Evolutionary conservation across 2,888 invertebrate genomes (phyloP).

Genomic region (Ctena decussata): DNA sequence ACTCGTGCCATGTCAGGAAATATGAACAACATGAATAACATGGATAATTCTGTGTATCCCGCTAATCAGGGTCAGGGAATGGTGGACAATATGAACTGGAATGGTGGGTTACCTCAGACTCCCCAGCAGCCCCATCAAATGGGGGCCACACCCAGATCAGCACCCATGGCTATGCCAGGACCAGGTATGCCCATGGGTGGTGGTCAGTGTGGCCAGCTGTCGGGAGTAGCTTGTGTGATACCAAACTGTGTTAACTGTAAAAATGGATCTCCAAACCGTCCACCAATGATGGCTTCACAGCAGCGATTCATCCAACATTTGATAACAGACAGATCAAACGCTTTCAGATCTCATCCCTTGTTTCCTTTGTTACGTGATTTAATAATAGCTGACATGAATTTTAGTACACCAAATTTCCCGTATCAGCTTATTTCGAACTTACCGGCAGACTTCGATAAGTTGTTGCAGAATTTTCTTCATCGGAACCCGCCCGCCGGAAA

Average conservation of each 20-base stretch:
- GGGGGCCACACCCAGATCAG: constrained; percentile 61
- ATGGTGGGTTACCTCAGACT: constrained; percentile 66
- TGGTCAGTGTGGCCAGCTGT: constrained; percentile 61
- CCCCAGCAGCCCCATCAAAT: constrained; percentile 69
- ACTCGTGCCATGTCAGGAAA: constrained; percentile 56
- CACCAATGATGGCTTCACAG: constrained; percentile 82
- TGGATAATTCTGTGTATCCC: constrained; percentile 61
- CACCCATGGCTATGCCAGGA: constrained; percentile 66
- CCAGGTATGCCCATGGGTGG: constrained; percentile 64
- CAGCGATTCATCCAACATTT: constrained; percentile 85
- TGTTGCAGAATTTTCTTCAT: constrained; percentile 85
- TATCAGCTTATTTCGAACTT: constrained; percentile 85
- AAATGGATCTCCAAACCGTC: constrained; percentile 73
- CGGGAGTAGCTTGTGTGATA: constrained; percentile 69
- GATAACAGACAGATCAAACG: constrained; percentile 84
- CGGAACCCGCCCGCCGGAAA: constrained; percentile 84
- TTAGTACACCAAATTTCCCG: constrained; percentile 84
- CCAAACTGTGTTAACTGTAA: constrained; percentile 81
- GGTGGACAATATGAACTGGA: constrained; percentile 59
- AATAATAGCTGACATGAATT: constrained; percentile 87
- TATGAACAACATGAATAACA: constrained; percentile 59
- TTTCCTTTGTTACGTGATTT: constrained; percentile 86
- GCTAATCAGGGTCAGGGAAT: constrained; percentile 54
- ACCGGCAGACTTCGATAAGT: constrained; percentile 85
- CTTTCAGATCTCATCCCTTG: constrained; percentile 86